Base-by-base conservation (phyloP, 2,888 invertebrate genomes). In the Abscondita cerata region DNA sequence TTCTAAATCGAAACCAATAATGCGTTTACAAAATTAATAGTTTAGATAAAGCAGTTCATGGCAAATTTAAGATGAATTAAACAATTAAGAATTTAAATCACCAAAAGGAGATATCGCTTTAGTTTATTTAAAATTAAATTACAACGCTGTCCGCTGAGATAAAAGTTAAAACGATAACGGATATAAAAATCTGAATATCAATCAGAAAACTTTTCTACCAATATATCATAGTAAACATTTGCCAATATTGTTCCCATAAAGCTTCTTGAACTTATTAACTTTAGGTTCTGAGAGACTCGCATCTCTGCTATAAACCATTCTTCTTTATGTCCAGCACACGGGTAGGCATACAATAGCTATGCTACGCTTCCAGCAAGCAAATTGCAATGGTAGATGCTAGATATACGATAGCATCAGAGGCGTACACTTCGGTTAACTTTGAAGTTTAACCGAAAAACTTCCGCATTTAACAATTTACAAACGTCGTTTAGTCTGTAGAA, bases 251-350 rank as follows among this genome's bases (percentile, higher is more conserved):
- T 58, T 59, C 62, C 51, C 62, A 59, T 62, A 62, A 62, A 62
- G 59, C 59, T 62, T 62, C 62, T 59, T 55, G 62, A 47, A 59
- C 62, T 62, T 62, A 62, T 62, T 62, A 62, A 62, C 58, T 55
- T 62, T 58, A 47, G 59, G 62, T 40, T 62, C 62, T 62, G 53
- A 58, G 58, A 58, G 53, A 59, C 65, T 60, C 64, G 59, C 62
- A 60, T 65, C 59, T 52, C 62, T 56, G 67, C 69, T 66, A 71
- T 73, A 73, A 73, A 73, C 69, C 72, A 73, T 71, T 67, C 69
- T 73, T 71, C 70, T 73, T 73, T 73, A 73, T 70, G 72, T 70
- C 70, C 72, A 72, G 68, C 66, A 70, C 68, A 67, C 66, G 62
- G 65, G 59, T 64, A 59, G 61, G 68, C 69, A 66, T 70, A 72